Conservation (phyloP, 2,888 invertebrate genomes). For the Tetragonisca angustula region DNA sequence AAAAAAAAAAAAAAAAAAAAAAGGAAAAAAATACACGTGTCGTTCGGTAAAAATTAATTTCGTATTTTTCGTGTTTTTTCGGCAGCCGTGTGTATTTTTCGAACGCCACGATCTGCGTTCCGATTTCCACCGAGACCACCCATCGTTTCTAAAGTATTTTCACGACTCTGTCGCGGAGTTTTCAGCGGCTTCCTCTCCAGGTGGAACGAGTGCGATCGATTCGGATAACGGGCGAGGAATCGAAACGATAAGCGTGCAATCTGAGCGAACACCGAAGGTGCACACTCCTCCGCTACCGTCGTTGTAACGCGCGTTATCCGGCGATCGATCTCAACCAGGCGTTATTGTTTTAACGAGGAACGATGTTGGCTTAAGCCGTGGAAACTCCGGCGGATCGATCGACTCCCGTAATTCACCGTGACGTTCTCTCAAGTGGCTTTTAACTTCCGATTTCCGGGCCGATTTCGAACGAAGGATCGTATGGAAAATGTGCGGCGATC, state of each 20-base stretch:
- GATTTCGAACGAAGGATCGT: not conserved
- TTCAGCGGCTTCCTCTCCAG: not conserved
- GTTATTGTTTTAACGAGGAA: slow-evolving; percentile 48
- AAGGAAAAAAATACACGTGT: rapidly evolving
- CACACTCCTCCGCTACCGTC: not conserved
- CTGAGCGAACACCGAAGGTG: not conserved
- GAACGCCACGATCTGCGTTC: too few relatives aligned
- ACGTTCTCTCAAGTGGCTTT: not conserved
- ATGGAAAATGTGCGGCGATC: too few relatives aligned
- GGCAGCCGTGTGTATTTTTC: too few relatives aligned
- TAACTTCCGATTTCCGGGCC: too few relatives aligned
- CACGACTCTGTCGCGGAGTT: too few relatives aligned
- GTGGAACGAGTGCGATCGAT: slow-evolving; percentile 13
- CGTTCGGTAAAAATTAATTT: too few relatives aligned
- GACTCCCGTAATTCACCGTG: slow-evolving; percentile 27
- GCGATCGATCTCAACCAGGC: slow-evolving; percentile 27
- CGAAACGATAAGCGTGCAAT: slow-evolving; percentile 19
- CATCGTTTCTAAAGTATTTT: too few relatives aligned
- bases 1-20: too few relatives aligned
- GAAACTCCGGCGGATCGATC: slow-evolving; percentile 27
- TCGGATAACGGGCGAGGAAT: slow-evolving; percentile 7
- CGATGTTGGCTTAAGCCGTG: slow-evolving; percentile 22
- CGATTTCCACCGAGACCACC: too few relatives aligned
- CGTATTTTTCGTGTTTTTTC: too few relatives aligned
- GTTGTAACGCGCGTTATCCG: slow-evolving; percentile 26